These are phyloP conservation scores for Gouania willdenowi DNA, from an alignment of 2,797 vertebrate genomes.

Conservation along the genomic window DNA sequence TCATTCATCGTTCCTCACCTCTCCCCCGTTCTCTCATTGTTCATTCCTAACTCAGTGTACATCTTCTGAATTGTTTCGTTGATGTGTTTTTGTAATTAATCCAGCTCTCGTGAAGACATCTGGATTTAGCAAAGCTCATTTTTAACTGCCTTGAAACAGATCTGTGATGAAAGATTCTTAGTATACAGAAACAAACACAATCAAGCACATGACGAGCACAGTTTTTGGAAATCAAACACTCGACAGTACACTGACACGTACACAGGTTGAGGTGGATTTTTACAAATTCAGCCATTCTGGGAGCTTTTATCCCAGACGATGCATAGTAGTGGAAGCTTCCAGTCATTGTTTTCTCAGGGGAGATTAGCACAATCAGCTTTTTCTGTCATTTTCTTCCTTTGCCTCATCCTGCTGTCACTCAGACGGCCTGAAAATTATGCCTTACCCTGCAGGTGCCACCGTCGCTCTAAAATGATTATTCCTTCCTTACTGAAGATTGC, in stretches of 20 bases:
- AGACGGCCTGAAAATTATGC: conserved; percentile 64
- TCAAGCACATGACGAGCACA: conserved; percentile 7
- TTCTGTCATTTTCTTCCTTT: conserved; percentile 34
- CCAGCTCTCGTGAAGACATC: conserved; percentile 27
- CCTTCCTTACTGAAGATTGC: conserved; percentile 77
- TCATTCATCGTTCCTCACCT: conserved; percentile 30
- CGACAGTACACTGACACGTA: conserved; percentile 4
- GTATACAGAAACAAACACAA: conserved; percentile 23
- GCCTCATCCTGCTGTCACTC: conserved; percentile 45
- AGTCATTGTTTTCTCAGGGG: conserved; percentile 38
- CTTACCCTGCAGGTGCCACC: conserved; percentile 64
- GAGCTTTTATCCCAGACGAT: conserved; percentile 33
- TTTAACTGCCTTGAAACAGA: conserved; percentile 7
- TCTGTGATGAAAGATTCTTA: conserved; percentile 11
- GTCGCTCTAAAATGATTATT: conserved; percentile 73
- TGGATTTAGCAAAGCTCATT: conserved; percentile 24
- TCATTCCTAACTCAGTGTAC: conserved; percentile 11
- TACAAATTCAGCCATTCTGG: conserved; percentile 16
- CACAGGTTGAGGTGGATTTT: conserved; percentile 14
- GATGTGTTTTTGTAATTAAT: conserved; percentile 9
- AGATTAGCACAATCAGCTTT: conserved; percentile 40
- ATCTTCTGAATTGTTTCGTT: conserved; percentile 4
- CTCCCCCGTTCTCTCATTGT: conserved; percentile 15
- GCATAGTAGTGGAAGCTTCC: conserved; percentile 26
- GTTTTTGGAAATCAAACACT: conserved; percentile 6